Percentiles rank a stretch among this genome's conserved stretches.
phyloP scores from a whole-genome alignment of 2,888 invertebrate genomes.

The Uloborus plumipes region DNA sequence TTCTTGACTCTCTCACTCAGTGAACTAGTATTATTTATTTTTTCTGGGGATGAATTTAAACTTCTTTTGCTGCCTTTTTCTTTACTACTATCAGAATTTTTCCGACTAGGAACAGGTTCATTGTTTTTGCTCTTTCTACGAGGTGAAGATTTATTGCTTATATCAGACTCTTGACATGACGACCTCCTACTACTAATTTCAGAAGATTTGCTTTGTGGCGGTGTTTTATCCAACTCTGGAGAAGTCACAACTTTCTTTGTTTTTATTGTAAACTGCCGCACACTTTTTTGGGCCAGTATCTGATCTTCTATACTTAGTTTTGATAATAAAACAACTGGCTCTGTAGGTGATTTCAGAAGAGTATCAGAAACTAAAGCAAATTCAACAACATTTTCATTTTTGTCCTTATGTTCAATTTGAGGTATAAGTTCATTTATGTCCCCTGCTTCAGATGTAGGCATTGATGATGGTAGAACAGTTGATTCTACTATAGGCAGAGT shows the following conservation, averaged over 20 bases:
- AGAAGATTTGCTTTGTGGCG: constrained; percentile 31
- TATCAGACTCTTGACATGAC: constrained; percentile 2
- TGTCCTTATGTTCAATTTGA: constrained; percentile 34
- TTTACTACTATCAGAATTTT: constrained; percentile 39
- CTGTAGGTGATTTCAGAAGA: constrained; percentile 65
- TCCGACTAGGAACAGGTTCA: constrained; percentile 27
- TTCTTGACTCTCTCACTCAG: constrained; percentile 68
- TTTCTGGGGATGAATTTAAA: constrained; percentile 8
- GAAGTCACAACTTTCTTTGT: constrained; percentile 20
- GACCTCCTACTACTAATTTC: constrained; percentile 29
- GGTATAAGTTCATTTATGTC: constrained; percentile 22
- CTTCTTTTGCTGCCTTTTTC: constrained; percentile 35
- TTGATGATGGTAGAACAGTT: constrained; percentile 6
- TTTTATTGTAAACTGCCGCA: constrained; percentile 78
- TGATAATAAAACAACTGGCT: constrained; percentile 78
- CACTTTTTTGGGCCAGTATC: constrained; percentile 78
- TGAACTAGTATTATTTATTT: constrained; percentile 21
- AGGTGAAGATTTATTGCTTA: constrained; percentile 23
- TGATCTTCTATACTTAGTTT: constrained; percentile 77
- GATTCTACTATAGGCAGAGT: neutral
- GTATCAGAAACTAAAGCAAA: constrained; percentile 1
- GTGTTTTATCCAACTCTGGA: constrained; percentile 25
- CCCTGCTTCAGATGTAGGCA: constrained; percentile 15
- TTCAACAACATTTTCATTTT: constrained; percentile 10
- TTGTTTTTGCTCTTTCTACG: constrained; percentile 31